Conservation (phyloP, 2,797 vertebrate genomes). For the Tenualosa ilisha region DNA sequence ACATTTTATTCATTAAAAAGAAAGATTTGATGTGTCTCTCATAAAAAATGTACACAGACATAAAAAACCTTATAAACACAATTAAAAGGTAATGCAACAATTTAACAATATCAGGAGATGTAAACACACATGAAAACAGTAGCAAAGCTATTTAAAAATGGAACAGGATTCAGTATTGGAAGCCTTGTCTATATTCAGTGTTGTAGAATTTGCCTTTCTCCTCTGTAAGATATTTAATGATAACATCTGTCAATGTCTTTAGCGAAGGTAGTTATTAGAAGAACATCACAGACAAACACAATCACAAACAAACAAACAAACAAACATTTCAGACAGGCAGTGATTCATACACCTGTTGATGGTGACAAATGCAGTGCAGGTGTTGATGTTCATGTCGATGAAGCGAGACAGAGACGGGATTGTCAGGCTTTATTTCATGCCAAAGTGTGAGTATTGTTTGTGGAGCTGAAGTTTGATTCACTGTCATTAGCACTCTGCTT, state of each 20-base stretch:
- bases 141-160: neutral
- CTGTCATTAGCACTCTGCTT: neutral
- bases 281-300: too few species aligned
- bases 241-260: too few species aligned
- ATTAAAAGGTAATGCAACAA: neutral
- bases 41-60: too few species aligned
- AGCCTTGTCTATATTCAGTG: neutral
- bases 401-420: neutral
- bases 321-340: neutral
- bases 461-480: neutral
- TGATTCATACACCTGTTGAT: neutral
- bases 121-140: neutral
- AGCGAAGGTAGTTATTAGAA: too few species aligned
- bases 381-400: conserved; percentile 4
- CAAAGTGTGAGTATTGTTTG: neutral
- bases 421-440: neutral
- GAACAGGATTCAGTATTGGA: neutral
- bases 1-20: too few species aligned
- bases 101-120: neutral
- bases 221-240: too few species aligned
- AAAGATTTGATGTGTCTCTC: too few species aligned
- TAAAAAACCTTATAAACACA: neutral
- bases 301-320: neutral
- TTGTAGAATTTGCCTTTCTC: neutral
- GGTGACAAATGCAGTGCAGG: neutral